Evolutionary conservation across 2,888 invertebrate species (phyloP), one percentile per base, ranked within the genome.

Genomic region (Eupsilia transversa): DNA sequence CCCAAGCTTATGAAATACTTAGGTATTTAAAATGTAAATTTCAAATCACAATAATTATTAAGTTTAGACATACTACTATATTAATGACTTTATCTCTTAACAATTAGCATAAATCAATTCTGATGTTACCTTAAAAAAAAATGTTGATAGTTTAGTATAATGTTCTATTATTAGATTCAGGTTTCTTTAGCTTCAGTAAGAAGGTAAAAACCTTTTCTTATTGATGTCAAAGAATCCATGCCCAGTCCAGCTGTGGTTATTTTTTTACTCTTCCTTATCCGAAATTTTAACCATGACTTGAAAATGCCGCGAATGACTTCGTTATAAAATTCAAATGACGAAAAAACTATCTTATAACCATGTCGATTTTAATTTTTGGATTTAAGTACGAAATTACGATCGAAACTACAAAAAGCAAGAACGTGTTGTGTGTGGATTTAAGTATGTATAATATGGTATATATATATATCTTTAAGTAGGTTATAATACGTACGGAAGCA

Each of bases 31-130:
- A 52, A 35, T 73, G 14, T 35, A 41, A 10, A n/a, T 60, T 33
- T 27, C 27, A 33, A 38, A 67, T 60, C 33, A 52, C 69, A 69
- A 57, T n/a, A 46, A 60, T 56, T 65, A 69, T 69, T 43, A 30
- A 20, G 30, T 6, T 65, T 23, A 43, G 27, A 65, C 35, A 43
- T n/a, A 74, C 20, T 57, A 27, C 20, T 70, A 59, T 61, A 17
- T 68, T 66, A 46, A 69, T 83, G 71, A 79, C 43, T 60, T 83
- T 79, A 79, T 82, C 70, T 59, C 43, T 72, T 54, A 54, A 23
- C 10, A 52, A 59, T 60, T 69, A 20, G 20, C 38, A 80, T 64
- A 43, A 59, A 23, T 41, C 65, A 17, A 23, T 46, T 7, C 12
- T 43, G 30, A 46, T 7, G 2, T 23, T 46, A 30, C 23, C 20